These are phyloP conservation scores for Omphaloscelis lunosa DNA, from an alignment of 2,888 invertebrate species.

Conservation along the genomic window DNA sequence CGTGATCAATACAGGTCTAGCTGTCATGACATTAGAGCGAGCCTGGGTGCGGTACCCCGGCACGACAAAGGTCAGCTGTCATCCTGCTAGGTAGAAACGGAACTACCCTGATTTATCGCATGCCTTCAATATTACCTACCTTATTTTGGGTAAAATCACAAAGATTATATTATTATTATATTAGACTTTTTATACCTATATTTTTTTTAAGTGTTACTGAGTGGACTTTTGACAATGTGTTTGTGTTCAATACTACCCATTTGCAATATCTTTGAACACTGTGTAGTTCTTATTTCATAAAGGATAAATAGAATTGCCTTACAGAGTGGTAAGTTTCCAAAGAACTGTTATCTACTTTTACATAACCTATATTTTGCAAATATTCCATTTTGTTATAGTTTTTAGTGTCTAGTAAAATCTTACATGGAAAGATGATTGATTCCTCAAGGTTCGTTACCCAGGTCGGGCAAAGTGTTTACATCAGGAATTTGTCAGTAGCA, in stretches of 20 bases:
- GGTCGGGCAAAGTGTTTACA: too few species aligned
- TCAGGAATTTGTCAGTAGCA: too few species aligned
- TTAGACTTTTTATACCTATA: neutral
- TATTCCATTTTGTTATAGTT: slow-evolving; percentile 7
- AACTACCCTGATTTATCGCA: slow-evolving; percentile 50
- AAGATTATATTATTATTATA: too few species aligned
- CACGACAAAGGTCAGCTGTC: slow-evolving; percentile 60
- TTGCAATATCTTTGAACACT: slow-evolving; percentile 9
- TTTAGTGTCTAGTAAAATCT: slow-evolving; percentile 18
- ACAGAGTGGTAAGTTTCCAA: slow-evolving; percentile 27
- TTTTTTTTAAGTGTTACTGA: neutral
- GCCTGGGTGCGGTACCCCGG: slow-evolving; percentile 52
- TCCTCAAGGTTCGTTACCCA: too few species aligned
- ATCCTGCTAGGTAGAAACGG: slow-evolving; percentile 29
- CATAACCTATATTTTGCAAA: slow-evolving; percentile 1
- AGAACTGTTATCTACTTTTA: neutral
- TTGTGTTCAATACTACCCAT: neutral
- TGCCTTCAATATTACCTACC: slow-evolving; percentile 17
- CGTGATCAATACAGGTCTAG: slow-evolving; percentile 53
- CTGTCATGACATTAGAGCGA: slow-evolving; percentile 44
- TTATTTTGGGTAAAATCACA: slow-evolving; percentile 11
- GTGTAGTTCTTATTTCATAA: slow-evolving; percentile 5
- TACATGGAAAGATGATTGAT: neutral
- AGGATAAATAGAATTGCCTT: slow-evolving; percentile 2
- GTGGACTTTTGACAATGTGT: neutral